Conservation (phyloP, 2,888 invertebrate genomes). For the Scaeva pyrastri region DNA sequence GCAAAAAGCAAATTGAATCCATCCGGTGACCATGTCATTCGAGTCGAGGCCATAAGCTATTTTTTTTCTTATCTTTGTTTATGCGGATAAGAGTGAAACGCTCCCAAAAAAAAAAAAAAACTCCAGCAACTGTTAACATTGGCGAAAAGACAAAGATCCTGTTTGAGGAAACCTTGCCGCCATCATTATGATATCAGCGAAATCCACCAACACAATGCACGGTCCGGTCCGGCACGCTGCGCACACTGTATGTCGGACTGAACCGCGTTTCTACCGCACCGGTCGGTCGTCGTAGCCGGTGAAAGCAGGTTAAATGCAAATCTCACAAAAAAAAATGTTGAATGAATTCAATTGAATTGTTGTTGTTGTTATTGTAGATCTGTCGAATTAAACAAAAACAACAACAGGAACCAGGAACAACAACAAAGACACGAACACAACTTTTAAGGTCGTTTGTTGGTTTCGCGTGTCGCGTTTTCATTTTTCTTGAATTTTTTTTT, state of each 20-base stretch:
- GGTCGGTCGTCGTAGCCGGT: slow-evolving; percentile 68
- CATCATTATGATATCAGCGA: slow-evolving; percentile 17
- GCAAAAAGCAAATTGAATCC: slow-evolving; percentile 67
- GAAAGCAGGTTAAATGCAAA: slow-evolving; percentile 83
- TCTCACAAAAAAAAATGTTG: slow-evolving; percentile 69
- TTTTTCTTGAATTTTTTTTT: slow-evolving; percentile 33
- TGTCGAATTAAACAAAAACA: slow-evolving; percentile 56
- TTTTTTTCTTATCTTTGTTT: slow-evolving; percentile 64
- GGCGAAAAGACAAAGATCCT: slow-evolving; percentile 58
- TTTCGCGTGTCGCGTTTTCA: slow-evolving; percentile 67
- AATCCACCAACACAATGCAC: slow-evolving; percentile 57
- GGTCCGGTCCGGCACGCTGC: slow-evolving; percentile 76
- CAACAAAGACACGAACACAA: slow-evolving; percentile 35
- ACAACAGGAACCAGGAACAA: no score
- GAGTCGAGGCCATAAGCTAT: slow-evolving; percentile 41
- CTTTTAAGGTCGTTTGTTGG: slow-evolving; percentile 72
- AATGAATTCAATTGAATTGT: slow-evolving; percentile 64
- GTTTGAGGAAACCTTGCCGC: slow-evolving; percentile 78
- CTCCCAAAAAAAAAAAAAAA: slow-evolving; percentile 2
- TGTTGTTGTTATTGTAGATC: slow-evolving; percentile 49
- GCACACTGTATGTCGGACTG: not conserved
- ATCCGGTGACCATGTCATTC: slow-evolving; percentile 72
- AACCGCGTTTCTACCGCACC: not conserved
- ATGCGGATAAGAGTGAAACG: slow-evolving; percentile 74
- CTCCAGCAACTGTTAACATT: not conserved